A percentile compares a stretch with the other conserved stretches of the same genome.
These are phyloP conservation scores for Monochamus alternatus DNA, from an alignment of 2,888 invertebrate genomes.

Conservation along the genomic window DNA sequence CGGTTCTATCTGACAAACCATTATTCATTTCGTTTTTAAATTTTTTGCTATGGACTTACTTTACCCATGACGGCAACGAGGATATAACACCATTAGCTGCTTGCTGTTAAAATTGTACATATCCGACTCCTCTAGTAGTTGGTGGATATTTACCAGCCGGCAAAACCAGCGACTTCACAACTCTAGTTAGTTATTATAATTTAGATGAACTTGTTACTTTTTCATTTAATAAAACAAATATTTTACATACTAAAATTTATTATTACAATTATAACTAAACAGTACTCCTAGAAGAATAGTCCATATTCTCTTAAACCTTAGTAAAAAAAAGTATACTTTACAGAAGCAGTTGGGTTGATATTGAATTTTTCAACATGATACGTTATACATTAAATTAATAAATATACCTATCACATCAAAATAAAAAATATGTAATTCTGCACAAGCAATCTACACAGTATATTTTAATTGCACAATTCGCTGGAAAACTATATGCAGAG, in stretches of 20 bases:
- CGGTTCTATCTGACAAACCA: no score
- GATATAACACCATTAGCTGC: no score
- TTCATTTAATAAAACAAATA: conserved; percentile 39
- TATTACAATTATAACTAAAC: conserved; percentile 69
- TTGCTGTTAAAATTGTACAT: no score
- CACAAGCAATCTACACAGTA: conserved; percentile 64
- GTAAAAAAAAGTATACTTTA: conserved; percentile 68
- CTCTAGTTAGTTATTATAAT: no score
- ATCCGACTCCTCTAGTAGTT: no score
- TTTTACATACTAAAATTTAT: conserved; percentile 68
- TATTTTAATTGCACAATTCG: conserved; percentile 63
- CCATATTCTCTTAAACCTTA: conserved; percentile 70
- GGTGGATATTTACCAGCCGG: no score
- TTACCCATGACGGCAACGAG: no score
- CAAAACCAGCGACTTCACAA: no score
- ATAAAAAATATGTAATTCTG: conserved; percentile 60
- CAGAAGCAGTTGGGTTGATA: conserved; percentile 64
- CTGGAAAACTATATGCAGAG: conserved; percentile 57
- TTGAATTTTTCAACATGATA: conserved; percentile 45
- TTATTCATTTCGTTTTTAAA: no score
- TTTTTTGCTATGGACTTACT: no score
- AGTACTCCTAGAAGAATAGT: conserved; percentile 70
- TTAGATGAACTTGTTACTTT: no score
- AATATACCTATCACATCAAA: conserved; percentile 55
- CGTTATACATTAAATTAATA: conserved; percentile 50